These are phyloP conservation scores for Saxidomus purpurata DNA, from an alignment of 1,140 invertebrate species.

Conservation along the genomic window DNA sequence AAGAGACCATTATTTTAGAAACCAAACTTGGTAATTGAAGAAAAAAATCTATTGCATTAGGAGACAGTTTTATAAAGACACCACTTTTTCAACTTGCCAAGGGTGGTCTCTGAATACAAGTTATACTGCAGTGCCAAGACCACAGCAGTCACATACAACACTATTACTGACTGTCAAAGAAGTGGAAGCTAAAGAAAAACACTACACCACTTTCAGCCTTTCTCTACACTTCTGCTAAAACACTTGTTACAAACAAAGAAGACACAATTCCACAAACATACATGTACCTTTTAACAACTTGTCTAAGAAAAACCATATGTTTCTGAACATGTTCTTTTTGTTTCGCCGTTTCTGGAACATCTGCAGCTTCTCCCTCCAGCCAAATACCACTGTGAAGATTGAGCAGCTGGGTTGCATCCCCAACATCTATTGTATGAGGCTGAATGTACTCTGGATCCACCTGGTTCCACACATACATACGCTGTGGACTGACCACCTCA, in stretches of 20 bases:
- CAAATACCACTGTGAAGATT: constrained; percentile 72
- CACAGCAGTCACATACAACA: no score
- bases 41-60: no score
- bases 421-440: constrained; percentile 62
- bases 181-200: no score
- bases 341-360: background rate
- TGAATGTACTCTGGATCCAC: constrained; percentile 70
- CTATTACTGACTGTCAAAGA: no score
- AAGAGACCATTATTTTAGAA: no score
- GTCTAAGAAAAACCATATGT: constrained; percentile 26
- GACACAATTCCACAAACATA: background rate
- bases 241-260: background rate
- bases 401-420: constrained; percentile 63
- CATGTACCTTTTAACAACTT: constrained; percentile 46
- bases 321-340: constrained; percentile 5
- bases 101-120: no score
- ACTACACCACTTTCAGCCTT: no score
- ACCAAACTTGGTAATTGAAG: no score
- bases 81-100: no score
- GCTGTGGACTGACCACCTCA: constrained; percentile 62
- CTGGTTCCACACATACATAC: constrained; percentile 74
- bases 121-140: no score
- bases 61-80: no score
- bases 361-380: constrained; percentile 22
- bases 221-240: no score